phyloP scores from a whole-genome alignment of 2,888 invertebrate genomes.

The Nowickia ferox region DNA sequence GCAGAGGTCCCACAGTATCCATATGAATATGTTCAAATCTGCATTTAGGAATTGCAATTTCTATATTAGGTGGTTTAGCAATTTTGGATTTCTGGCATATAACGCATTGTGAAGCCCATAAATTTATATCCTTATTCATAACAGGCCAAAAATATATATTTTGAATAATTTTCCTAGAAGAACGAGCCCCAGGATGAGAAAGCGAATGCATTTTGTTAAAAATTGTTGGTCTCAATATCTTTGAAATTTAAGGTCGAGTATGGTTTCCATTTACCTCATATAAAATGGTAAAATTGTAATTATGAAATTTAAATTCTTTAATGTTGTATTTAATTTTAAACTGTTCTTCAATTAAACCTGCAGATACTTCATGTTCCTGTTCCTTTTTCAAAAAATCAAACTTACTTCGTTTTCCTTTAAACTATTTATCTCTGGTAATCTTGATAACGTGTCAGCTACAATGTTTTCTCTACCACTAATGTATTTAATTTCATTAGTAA shows the following conservation, averaged over 20 bases:
- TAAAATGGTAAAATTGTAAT: not conserved
- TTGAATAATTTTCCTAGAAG: too few relatives aligned
- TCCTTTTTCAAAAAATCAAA: not conserved
- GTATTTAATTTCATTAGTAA: conserved; percentile 2
- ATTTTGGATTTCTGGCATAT: not conserved
- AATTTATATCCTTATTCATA: too few relatives aligned
- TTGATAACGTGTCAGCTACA: not conserved
- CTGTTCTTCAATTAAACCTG: not conserved
- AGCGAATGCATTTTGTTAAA: too few relatives aligned
- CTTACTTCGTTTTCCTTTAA: not conserved
- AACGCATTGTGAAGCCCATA: too few relatives aligned
- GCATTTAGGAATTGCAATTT: not conserved
- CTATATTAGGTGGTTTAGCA: not conserved
- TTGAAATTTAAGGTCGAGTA: not conserved
- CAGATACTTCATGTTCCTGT: not conserved
- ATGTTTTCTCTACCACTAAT: not conserved
- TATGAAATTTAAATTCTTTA: not conserved
- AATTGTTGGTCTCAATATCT: not conserved
- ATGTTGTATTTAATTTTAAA: not conserved
- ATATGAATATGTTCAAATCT: not conserved
- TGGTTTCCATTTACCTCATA: not conserved
- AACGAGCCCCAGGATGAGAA: too few relatives aligned
- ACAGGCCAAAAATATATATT: too few relatives aligned
- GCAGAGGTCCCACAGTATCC: not conserved
- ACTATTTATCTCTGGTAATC: not conserved